Percentiles rank a stretch among this genome's conserved stretches.
These are phyloP conservation scores for Lophura nycthemera DNA, from an alignment of 2,113 vertebrate species.

Conservation along the genomic window DNA sequence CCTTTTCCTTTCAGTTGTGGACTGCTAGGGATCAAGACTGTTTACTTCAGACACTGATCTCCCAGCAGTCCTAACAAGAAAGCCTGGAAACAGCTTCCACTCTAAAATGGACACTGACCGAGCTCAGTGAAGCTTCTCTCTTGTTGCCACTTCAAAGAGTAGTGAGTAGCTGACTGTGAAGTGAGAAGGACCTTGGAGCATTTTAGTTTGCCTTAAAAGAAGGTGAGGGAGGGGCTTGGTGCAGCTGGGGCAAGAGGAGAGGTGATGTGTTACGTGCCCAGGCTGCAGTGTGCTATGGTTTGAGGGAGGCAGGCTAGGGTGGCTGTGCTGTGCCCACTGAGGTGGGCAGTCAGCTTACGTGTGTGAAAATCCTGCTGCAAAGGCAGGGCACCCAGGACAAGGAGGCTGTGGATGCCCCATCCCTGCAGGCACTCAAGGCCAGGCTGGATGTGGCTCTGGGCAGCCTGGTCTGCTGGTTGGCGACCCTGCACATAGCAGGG, in stretches of 20 bases:
- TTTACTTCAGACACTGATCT: neutral
- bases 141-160: neutral
- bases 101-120: neutral
- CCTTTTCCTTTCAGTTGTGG: neutral
- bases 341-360: too few species aligned
- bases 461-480: too few species aligned
- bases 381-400: neutral
- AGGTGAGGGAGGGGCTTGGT: neutral
- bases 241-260: rapidly evolving
- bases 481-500: too few species aligned
- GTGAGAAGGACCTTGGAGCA: neutral
- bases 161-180: rapidly evolving
- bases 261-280: rapidly evolving
- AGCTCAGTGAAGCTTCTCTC: neutral
- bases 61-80: neutral
- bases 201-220: neutral
- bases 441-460: too few species aligned
- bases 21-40: neutral
- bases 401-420: too few species aligned
- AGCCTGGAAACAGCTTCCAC: neutral
- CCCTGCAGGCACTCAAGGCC: too few species aligned
- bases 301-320: too few species aligned
- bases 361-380: neutral
- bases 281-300: rapidly evolving
- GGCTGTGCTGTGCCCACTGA: too few species aligned